Evolutionary conservation across 1,140 invertebrate species (phyloP), one percentile per base, ranked within the genome.

Genomic region (Alviniconcha marisindica): DNA sequence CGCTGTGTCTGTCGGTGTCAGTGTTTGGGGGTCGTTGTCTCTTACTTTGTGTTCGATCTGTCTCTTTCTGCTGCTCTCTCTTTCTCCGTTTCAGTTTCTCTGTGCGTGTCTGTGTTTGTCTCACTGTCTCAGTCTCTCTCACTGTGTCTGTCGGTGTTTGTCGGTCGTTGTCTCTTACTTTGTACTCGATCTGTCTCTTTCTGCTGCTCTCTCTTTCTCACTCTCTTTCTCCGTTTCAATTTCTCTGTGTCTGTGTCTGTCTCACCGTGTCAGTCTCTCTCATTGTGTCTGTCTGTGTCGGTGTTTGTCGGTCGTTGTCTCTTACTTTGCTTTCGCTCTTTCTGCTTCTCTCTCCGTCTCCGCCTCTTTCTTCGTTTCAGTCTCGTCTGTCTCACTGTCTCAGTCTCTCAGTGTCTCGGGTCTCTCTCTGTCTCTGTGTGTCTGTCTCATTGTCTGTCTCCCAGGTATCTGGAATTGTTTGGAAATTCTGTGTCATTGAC

Each of bases 11-110:
- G 24, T 44, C 40, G 7, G 24, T 51, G 12, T 44, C 14, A n/a
- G 12, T 48, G 21, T 51, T 40, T 74, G n/a, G 18, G 24, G 5
- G 18, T 42, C 33, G 5, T 33, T 48, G 2, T n/a, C 10, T 38
- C 74, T 48, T 40, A n/a, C 36, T 15, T 44, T 40, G 18, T n/a
- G 18, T 40, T 77, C 71, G 7, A 7, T 48, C 74, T 60, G 38
- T 77, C 74, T 48, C 42, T 28, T 40, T 77, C 74, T 77, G 38
- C 24, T 31, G 15, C 74, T 77, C 40, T 44, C 40, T 42, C 74
- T 48, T n/a, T 56, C 44, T 38, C 24, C 28, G 18, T 36, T n/a
- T 56, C 31, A 56, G n/a, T 51, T 24, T 48, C 40, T 24, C 48
- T 48, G 18, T 76, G n/a, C n/a, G 5, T 76, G 2, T 42, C 40